These are phyloP conservation scores for Halesus radiatus DNA, from an alignment of 1,140 invertebrate species.

Conservation along the genomic window DNA sequence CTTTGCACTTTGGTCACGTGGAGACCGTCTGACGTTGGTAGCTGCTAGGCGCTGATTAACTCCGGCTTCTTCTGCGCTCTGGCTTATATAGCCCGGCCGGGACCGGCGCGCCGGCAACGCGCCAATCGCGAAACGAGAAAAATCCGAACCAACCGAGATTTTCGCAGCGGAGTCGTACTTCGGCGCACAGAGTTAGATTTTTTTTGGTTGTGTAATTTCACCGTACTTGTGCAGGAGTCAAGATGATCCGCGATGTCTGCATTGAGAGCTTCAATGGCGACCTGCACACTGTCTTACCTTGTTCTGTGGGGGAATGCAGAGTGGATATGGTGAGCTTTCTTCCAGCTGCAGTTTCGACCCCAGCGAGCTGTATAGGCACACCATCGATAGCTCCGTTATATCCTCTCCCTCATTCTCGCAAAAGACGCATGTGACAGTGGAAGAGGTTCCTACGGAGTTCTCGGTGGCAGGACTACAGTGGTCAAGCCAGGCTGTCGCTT, in stretches of 20 bases:
- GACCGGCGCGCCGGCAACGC: constrained; percentile 14
- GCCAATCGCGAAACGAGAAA: not conserved
- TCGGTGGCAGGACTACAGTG: not conserved
- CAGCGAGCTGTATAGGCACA: not conserved
- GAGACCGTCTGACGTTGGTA: not conserved
- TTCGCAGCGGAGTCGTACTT: not conserved
- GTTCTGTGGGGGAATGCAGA: constrained; percentile 5
- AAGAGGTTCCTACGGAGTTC: no score
- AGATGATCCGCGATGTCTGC: constrained; percentile 17
- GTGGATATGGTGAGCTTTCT: not conserved
- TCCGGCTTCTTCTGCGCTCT: not conserved
- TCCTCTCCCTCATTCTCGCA: no score
- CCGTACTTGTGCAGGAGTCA: not conserved
- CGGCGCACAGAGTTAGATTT: no score
- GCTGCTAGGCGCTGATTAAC: constrained; percentile 25
- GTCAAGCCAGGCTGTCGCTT: not conserved
- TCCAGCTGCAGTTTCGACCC: constrained; percentile 4
- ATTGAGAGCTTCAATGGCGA: constrained; percentile 12
- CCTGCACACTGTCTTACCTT: not conserved
- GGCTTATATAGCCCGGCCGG: constrained; percentile 17
- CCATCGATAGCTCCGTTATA: not conserved
- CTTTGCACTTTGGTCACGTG: constrained; percentile 25
- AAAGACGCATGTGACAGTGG: no score
- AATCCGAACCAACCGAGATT: not conserved
- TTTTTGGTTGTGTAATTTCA: no score